Percentiles rank a stretch among this genome's conserved stretches.
These are phyloP conservation scores for Eristalinus sepulchralis DNA, from an alignment of 2,888 invertebrate genomes.

Conservation along the genomic window DNA sequence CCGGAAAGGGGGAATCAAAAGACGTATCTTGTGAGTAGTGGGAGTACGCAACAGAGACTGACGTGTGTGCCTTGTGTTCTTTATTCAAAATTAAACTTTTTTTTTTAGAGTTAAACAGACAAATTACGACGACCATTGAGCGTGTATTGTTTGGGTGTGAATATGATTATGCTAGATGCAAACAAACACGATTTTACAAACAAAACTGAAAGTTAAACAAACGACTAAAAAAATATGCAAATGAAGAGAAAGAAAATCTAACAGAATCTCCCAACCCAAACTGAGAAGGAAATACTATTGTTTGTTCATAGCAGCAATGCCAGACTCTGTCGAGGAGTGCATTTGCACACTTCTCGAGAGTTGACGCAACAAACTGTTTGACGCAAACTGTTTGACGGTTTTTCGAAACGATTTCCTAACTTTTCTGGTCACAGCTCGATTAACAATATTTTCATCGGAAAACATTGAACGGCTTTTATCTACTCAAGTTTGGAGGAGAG, in stretches of 20 bases:
- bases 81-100: neutral
- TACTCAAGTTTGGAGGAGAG: neutral
- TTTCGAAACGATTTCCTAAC: neutral
- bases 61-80: neutral
- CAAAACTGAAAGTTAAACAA: neutral
- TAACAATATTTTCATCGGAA: conserved; percentile 3
- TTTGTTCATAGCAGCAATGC: neutral
- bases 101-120: neutral
- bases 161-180: neutral
- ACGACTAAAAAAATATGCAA: neutral
- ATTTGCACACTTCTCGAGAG: neutral
- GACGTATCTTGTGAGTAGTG: neutral
- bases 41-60: neutral
- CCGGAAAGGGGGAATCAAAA: neutral
- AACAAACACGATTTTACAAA: neutral
- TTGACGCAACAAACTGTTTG: neutral
- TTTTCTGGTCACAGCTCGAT: neutral
- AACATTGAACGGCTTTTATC: conserved; percentile 1
- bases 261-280: neutral
- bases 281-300: neutral
- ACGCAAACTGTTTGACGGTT: neutral
- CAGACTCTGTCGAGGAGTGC: neutral
- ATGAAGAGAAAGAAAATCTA: no score
- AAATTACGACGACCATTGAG: neutral
- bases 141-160: neutral